Percentiles rank a stretch among this genome's conserved stretches.
phyloP scores from a whole-genome alignment of 30 jellyfish, hydroid and myxozoan genomes.

The Morbakka virulenta region DNA sequence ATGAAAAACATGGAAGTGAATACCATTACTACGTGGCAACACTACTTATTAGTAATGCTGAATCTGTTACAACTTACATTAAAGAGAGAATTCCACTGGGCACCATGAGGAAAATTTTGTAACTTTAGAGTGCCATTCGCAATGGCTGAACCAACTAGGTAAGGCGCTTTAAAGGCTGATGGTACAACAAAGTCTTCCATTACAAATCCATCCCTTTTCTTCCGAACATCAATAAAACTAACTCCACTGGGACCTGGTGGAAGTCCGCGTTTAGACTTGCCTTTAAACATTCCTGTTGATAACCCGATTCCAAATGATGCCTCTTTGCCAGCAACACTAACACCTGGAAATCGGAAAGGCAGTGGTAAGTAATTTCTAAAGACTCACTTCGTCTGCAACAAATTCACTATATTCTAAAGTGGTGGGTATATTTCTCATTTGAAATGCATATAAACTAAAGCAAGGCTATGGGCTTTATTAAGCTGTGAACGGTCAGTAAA shows the following conservation, averaged over 20 bases:
- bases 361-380: background rate
- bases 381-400: background rate
- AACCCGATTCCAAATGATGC: slow-evolving; percentile 89
- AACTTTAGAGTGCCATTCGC: slow-evolving; percentile 80
- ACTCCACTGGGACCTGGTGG: slow-evolving; percentile 97
- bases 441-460: too few relatives aligned
- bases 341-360: slow-evolving; percentile 58
- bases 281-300: slow-evolving; percentile 94
- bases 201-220: slow-evolving; percentile 86
- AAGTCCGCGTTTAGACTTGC: slow-evolving; percentile 71
- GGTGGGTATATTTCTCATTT: too few relatives aligned
- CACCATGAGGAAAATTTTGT: slow-evolving; percentile 82
- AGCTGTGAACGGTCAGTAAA: too few relatives aligned
- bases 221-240: slow-evolving; percentile 80
- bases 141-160: slow-evolving; percentile 94
- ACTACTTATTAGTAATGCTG: too few relatives aligned
- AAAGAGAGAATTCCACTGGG: slow-evolving; percentile 76
- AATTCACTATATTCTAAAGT: background rate
- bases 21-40: too few relatives aligned
- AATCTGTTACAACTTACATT: slow-evolving; percentile 44
- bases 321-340: slow-evolving; percentile 81
- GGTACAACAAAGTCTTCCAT: slow-evolving; percentile 90
- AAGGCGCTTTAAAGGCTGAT: slow-evolving; percentile 85
- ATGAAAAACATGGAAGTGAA: too few relatives aligned
- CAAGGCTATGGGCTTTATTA: too few relatives aligned